Base-by-base conservation (phyloP, 1,140 invertebrate genomes). In the Chymomyza costata region DNA sequence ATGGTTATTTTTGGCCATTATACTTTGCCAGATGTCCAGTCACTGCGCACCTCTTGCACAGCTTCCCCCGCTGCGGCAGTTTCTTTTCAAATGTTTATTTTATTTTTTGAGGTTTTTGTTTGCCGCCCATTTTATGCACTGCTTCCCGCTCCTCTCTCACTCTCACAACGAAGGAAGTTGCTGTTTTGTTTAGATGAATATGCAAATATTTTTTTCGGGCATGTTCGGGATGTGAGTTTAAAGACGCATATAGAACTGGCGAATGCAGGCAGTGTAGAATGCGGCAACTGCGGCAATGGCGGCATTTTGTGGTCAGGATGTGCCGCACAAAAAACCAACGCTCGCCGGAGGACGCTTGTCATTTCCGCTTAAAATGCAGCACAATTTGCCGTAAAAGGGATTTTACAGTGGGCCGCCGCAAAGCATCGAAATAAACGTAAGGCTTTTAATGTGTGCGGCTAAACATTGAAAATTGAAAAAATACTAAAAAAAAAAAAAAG, bases 161-260 rank as follows among this genome's bases (percentile, higher is more conserved):
- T 68, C 61, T 60, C 51, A 49, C 61, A 65, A 37, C 54, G 31
- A 13, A 53, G 66, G 60, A 71, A 80, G 74, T 67, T 71, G 71
- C 51, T 71, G 64, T 80, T 80, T 80, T 80, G 73, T 73, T 80
- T 73, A 65, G 73, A 80, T 80, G 74, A 80, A 80, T 80, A 80
- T 80, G 73, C 73, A 80, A 80, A 80, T 80, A 80, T 65, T 80
- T 78, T 73, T 51, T 28, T 34, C 3, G 13, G n/a, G n/a, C n/a
- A n/a, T n/a, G n/a, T n/a, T n/a, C n/a, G n/a, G n/a, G n/a, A n/a
- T 53, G 50, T 19, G n/a, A n/a, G n/a, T n/a, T n/a, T n/a, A n/a
- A n/a, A n/a, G n/a, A n/a, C n/a, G 35, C 10, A 28, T 11, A 61
- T 51, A 57, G 45, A 65, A 60, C 37, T 3, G 21, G 21, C 3